Percentiles rank a stretch among this genome's conserved stretches.
Evolutionary conservation across 2,888 invertebrate species (phyloP).

Genomic region (Ectropis crepuscularia): DNA sequence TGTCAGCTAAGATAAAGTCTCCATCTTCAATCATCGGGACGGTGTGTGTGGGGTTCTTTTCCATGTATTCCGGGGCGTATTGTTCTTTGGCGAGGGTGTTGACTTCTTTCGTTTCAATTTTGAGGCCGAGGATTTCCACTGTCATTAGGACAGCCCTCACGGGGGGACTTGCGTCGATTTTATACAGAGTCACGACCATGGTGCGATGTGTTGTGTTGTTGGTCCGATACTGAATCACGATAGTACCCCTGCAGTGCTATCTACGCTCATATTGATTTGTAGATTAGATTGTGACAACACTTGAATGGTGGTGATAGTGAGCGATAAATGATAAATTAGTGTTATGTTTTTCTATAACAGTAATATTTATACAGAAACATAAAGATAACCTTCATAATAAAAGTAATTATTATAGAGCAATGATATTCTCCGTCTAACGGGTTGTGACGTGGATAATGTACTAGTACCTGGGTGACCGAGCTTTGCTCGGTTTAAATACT

Average conservation of each 20-base stretch:
- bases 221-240: conserved; percentile 3
- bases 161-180: conserved; percentile 52
- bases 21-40: conserved; percentile 60
- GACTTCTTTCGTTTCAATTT: conserved; percentile 45
- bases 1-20: conserved; percentile 55
- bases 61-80: conserved; percentile 49
- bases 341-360: background rate
- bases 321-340: conserved; percentile 3
- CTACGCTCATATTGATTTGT: conserved; percentile 8
- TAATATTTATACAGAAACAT: too few relatives aligned
- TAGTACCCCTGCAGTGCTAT: background rate
- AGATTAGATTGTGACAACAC: conserved; percentile 1
- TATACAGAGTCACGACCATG: conserved; percentile 54
- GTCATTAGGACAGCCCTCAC: conserved; percentile 53
- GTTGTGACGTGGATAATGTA: too few relatives aligned
- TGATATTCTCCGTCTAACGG: too few relatives aligned
- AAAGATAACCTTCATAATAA: too few relatives aligned
- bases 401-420: too few relatives aligned
- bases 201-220: conserved; percentile 16
- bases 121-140: conserved; percentile 50
- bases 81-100: conserved; percentile 45
- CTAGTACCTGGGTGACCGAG: too few relatives aligned
- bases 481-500: too few relatives aligned
- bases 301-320: conserved; percentile 3
- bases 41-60: conserved; percentile 57